Percentiles rank a stretch among this genome's conserved stretches.
Conservation (phyloP, 1,140 invertebrate genomes). For the Hyles vespertilio region DNA sequence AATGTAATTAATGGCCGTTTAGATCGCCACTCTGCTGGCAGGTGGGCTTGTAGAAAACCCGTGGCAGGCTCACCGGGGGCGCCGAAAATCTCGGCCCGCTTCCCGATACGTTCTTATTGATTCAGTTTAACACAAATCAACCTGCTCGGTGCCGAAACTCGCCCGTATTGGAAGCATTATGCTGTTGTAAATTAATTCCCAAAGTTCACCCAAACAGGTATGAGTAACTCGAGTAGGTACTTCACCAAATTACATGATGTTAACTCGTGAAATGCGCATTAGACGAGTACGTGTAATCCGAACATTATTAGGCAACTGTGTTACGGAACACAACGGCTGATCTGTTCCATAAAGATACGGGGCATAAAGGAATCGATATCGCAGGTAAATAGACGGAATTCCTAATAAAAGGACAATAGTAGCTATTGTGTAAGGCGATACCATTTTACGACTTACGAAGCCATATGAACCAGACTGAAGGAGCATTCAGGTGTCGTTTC, state of each 20-base stretch:
- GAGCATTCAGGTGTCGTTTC: conserved; percentile 57
- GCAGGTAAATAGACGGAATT: conserved; percentile 34
- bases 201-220: too few relatives aligned
- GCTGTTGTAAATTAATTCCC: not conserved
- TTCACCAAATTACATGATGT: too few relatives aligned
- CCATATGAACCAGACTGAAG: conserved; percentile 51
- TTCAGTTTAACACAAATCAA: conserved; percentile 51
- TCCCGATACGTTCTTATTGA: conserved; percentile 43
- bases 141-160: conserved; percentile 34
- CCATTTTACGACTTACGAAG: conserved; percentile 70
- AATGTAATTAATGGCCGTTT: conserved; percentile 59
- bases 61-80: conserved; percentile 38
- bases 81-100: conserved; percentile 30
- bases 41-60: conserved; percentile 44
- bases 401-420: conserved; percentile 60
- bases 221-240: too few relatives aligned
- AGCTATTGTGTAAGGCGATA: conserved; percentile 68
- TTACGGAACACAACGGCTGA: not conserved
- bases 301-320: conserved; percentile 3
- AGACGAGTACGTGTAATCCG: too few relatives aligned
- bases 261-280: too few relatives aligned
- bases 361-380: too few relatives aligned
- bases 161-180: not conserved
- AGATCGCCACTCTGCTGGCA: conserved; percentile 54
- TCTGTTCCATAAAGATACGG: too few relatives aligned